phyloP scores from a whole-genome alignment of 2,797 vertebrate species.

The Chromobotia macracanthus region DNA sequence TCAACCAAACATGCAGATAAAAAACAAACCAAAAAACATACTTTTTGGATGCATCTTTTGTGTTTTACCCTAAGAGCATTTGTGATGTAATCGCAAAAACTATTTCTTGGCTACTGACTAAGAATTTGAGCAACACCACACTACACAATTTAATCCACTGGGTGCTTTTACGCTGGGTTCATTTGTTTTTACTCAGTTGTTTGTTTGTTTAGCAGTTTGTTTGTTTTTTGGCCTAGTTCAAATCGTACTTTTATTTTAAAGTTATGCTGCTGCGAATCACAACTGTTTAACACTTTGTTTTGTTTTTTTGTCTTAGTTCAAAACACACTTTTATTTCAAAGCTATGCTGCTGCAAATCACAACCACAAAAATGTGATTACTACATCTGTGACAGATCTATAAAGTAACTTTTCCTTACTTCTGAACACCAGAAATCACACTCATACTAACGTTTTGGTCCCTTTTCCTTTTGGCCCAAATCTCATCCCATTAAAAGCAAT shows the following conservation, averaged over 20 bases:
- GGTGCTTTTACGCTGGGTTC: background rate
- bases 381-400: background rate
- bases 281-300: background rate
- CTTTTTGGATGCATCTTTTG: background rate
- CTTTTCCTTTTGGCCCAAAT: background rate
- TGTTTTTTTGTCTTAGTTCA: background rate
- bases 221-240: background rate
- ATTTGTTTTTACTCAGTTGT: background rate
- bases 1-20: slow-evolving; percentile 7
- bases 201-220: background rate
- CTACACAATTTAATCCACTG: background rate
- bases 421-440: background rate
- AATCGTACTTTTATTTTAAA: background rate
- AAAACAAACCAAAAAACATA: background rate
- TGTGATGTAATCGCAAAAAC: slow-evolving; percentile 9
- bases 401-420: too few relatives aligned
- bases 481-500: background rate
- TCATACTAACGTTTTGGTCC: background rate
- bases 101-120: slow-evolving; percentile 5
- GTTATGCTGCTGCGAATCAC: background rate
- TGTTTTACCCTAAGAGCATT: background rate
- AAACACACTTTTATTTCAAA: background rate
- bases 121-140: background rate
- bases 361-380: background rate
- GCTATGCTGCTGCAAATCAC: background rate